Evolutionary conservation across 2,888 invertebrate species (phyloP), one percentile per base, ranked within the genome.

Genomic region (Seira sanloemensis): DNA sequence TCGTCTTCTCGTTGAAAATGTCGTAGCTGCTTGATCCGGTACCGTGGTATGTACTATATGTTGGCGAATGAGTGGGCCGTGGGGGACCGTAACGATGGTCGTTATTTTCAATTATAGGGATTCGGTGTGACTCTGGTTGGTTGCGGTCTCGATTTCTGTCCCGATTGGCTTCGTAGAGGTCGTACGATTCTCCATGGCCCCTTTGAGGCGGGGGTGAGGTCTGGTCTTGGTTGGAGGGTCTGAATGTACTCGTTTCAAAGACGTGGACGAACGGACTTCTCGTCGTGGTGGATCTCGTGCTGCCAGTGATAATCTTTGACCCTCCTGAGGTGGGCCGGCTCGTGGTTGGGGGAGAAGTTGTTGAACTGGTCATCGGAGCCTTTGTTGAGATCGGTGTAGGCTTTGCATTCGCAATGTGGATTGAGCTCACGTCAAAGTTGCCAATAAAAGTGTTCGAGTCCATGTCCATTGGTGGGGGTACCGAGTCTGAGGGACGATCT

Each of bases 51-150:
- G 69, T 23, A n/a, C 27, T 18, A 16, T 77, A 77, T 7, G 50
- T 27, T 27, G 80, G 58, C 2, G 82, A 23, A 24, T 76, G 18
- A 19, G 71, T 62, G 0, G 85, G 85, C 62, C 73, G 19, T 2
- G 79, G 77, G 4, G 73, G 83, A 37, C 58, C 65, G 37, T 37
- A 12, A 12, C 37, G 5, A 12, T 37, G 4, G 27, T 19, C 62
- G 46, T 85, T 77, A 25, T 25, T 21, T 16, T 66, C 23, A 12
- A 78, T 75, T 9, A 78, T 78, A 27, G 79, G 78, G 19, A 82
- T 72, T 18, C 82, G 27, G 25, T 86, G 82, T 19, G 82, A 77
- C 25, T 82, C 82, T 16, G 82, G 82, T 27, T 74, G 25, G 27
- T 54, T 76, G n/a, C 23, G 72, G 23, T 68, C 72, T 37, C 37